Evolutionary conservation across 35 echinoderm and acorn worm species (phyloP), one percentile per base, ranked within the genome.

Genomic region (Heliocidaris erythrogramma): DNA sequence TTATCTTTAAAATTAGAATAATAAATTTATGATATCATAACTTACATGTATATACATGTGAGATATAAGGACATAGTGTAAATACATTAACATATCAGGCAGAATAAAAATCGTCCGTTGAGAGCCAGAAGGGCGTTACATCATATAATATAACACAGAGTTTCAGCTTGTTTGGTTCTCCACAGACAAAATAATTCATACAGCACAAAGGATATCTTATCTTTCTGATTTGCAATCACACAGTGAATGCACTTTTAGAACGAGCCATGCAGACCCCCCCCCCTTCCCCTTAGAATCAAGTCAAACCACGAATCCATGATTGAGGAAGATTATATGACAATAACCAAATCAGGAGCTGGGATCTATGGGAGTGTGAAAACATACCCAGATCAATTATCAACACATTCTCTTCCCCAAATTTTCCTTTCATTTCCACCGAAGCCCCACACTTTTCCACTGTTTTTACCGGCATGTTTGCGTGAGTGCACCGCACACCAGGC

Each of bases 321-420:
- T 48, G 87, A 18, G 87, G 87, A 89, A 89, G 87, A 89, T 89
- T 89, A 89, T 89, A 48, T 89, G 87, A 89, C 87, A 89, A 89
- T 89, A 89, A 35, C 30, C 32, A n/a, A 32, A 89, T 89, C 87
- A 89, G 87, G 11, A 27, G 87, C 87, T 89, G 42, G 32, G 47
- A 89, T 89, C 87, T 89, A 2, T 27, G 65, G 47, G 30, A 89
- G 87, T 89, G 87, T 47, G 87, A 89, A 89, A 89, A 89, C 87
- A 89, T 48, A 48, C 87, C 87, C 11, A 31, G 87, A 89, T 89
- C 87, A 89, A 89, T 89, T 89, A 89, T 42, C 87, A 89, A 47
- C 87, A 89, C 87, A 89, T 89, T 89, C 87, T 18, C 87, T 31
- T 89, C 87, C 87, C 17, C 12, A 47, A 47, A 89, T 47, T 48